Base-by-base conservation (phyloP, 2,797 vertebrate species). In the Catamblyrhynchus diadema region DNA sequence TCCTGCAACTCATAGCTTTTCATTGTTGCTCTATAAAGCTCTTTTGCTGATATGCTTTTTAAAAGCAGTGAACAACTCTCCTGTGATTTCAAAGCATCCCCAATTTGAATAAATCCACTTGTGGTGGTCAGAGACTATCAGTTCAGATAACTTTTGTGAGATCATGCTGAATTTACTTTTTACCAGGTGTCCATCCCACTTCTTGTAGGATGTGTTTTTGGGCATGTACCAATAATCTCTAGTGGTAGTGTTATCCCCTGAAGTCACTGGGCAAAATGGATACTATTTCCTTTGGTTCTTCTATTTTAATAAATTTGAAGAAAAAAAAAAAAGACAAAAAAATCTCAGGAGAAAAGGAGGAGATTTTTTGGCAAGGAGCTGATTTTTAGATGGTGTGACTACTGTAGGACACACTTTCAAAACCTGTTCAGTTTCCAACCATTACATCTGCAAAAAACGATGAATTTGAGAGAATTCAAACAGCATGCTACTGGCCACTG, bases 401-500 rank as follows among this genome's bases (percentile, higher is more conserved):
- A 25, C 15, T 35, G 12, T 7, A 79, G 10, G 33, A 27, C 19
- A 74, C 7, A 7, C 8, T 67, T 87, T 44, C 37, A 61, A 89
- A 78, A 82, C 33, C 3, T 39, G 2, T 42, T 87, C 45, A 8
- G 1, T 50, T 20, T 74, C 32, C 33, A 82, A 20, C 17, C 6
- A 45, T 37, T 74, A 45, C 3, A 39, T 64, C 9, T 82, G 10
- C 9, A 85, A 66, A 84, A 92, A 35, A 25, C 4, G 2, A 39
- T 45, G 22, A 21, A 66, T 56, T 80, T 83, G 15, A 8, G 8
- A 82, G 37, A 92, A 79, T 42, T 80, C 47, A 78, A 72, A 21
- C 21, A 33, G 5, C 0, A 0, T 66, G 19, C 17, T n/a, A n/a
- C 12, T 73, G 33, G 10, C 12, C 57, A 61, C 37, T 79, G 45